These are phyloP conservation scores for Drosophila navojoa DNA, from an alignment of 1,140 invertebrate genomes.

Conservation along the genomic window DNA sequence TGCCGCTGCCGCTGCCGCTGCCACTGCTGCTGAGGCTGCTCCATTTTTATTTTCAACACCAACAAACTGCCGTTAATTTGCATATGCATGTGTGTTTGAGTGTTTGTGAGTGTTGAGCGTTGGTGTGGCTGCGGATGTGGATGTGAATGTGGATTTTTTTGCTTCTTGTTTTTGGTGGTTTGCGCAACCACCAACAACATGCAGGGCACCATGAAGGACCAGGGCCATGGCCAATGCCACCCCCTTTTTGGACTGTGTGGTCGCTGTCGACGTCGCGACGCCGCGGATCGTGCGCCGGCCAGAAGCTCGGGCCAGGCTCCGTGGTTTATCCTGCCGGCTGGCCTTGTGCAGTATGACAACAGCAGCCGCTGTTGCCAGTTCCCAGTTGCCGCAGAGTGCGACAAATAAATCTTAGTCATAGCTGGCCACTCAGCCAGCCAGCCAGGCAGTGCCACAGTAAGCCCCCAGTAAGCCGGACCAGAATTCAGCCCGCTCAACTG, in stretches of 20 bases:
- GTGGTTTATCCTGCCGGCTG: conserved; percentile 81
- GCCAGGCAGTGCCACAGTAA: conserved; percentile 45
- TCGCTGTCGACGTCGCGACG: conserved; percentile 16
- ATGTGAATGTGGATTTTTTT: conserved; percentile 13
- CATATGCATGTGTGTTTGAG: conserved; percentile 53
- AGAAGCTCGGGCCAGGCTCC: conserved; percentile 67
- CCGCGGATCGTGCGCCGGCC: conserved; percentile 47
- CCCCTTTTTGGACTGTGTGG: conserved; percentile 50
- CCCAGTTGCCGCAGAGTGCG: conserved; percentile 66
- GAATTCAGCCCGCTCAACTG: conserved; percentile 34
- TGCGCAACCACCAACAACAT: conserved; percentile 54
- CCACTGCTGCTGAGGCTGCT: conserved; percentile 57
- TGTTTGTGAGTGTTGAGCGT: conserved; percentile 17
- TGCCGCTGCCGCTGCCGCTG: conserved; percentile 62
- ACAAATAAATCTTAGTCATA: conserved; percentile 81
- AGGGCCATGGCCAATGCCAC: conserved; percentile 56
- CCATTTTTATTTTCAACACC: conserved; percentile 74
- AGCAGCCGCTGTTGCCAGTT: conserved; percentile 83
- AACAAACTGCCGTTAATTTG: conserved; percentile 71
- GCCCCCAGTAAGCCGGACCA: conserved; percentile 37
- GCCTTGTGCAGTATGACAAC: conserved; percentile 81
- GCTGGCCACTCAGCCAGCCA: conserved; percentile 51
- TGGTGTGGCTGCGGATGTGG: not conserved
- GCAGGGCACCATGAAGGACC: conserved; percentile 7
- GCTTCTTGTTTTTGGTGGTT: conserved; percentile 43